phyloP scores from a whole-genome alignment of 2,888 invertebrate species.

The Pinctada fucata region DNA sequence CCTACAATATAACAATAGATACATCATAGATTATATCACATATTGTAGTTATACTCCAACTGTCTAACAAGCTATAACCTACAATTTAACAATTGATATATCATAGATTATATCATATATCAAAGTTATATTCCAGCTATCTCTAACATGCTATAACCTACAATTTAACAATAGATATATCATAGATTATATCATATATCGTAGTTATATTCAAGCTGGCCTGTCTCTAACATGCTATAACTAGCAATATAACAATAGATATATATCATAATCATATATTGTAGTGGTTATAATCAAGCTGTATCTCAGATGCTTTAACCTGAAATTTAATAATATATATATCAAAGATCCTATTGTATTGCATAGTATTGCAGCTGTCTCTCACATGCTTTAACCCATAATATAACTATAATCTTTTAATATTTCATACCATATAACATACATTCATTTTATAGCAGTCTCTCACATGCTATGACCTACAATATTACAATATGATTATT shows the following conservation, averaged over 20 bases:
- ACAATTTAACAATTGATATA: constrained; percentile 80
- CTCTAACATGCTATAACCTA: constrained; percentile 90
- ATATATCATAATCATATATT: constrained; percentile 92
- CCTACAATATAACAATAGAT: constrained; percentile 76
- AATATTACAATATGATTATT: constrained; percentile 29
- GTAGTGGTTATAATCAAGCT: constrained; percentile 88
- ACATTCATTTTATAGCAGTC: too few relatives aligned
- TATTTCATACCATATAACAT: too few relatives aligned
- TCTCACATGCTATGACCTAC: constrained; percentile 89
- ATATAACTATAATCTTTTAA: too few relatives aligned
- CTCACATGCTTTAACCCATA: too few relatives aligned
- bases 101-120: constrained; percentile 92
- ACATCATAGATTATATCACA: constrained; percentile 78
- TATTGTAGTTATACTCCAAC: constrained; percentile 89
- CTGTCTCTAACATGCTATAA: constrained; percentile 91
- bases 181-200: constrained; percentile 82
- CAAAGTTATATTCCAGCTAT: constrained; percentile 88
- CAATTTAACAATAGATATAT: constrained; percentile 20
- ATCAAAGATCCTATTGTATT: constrained; percentile 79
- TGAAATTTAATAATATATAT: constrained; percentile 41
- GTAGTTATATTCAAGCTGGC: constrained; percentile 89
- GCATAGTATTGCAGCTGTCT: too few relatives aligned
- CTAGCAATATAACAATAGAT: constrained; percentile 80
- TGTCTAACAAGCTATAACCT: constrained; percentile 91
- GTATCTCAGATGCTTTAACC: constrained; percentile 91